Evolutionary conservation across 1,140 invertebrate genomes (phyloP).

Genomic region (Rhagoletis pomonella): DNA sequence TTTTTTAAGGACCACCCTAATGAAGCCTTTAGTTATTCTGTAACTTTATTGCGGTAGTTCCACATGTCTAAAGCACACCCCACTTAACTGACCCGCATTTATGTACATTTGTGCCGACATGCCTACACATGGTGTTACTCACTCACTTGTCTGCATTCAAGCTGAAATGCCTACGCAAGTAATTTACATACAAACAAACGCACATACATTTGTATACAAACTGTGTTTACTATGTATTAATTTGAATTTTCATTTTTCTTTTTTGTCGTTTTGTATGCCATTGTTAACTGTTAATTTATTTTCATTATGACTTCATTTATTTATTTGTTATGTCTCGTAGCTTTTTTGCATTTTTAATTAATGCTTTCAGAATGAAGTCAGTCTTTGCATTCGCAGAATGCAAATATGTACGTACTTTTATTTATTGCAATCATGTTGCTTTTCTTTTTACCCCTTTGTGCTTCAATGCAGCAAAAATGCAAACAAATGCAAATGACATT

Average conservation of each 20-base stretch:
- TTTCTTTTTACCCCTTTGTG: background rate
- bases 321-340: constrained; percentile 15
- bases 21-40: background rate
- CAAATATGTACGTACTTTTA: background rate
- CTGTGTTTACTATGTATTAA: background rate
- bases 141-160: constrained; percentile 40
- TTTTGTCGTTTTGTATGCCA: background rate
- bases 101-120: background rate
- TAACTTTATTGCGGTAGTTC: background rate
- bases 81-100: constrained; percentile 15
- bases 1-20: too few species aligned
- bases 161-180: background rate
- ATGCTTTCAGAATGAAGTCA: constrained; percentile 34
- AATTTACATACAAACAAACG: too few species aligned
- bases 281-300: constrained; percentile 51
- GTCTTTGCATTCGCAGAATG: constrained; percentile 10
- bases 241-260: constrained; percentile 13
- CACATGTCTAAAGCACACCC: background rate
- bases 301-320: constrained; percentile 46
- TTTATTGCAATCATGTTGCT: constrained; percentile 3
- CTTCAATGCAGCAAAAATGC: constrained; percentile 1
- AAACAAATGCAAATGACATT: constrained; percentile 18
- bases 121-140: constrained; percentile 13
- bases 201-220: background rate
- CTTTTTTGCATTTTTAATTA: constrained; percentile 40